A percentile compares a stretch with the other conserved stretches of the same genome.
These are phyloP conservation scores for Drosophila repleta DNA, from an alignment of 1,140 invertebrate genomes.

Conservation along the genomic window DNA sequence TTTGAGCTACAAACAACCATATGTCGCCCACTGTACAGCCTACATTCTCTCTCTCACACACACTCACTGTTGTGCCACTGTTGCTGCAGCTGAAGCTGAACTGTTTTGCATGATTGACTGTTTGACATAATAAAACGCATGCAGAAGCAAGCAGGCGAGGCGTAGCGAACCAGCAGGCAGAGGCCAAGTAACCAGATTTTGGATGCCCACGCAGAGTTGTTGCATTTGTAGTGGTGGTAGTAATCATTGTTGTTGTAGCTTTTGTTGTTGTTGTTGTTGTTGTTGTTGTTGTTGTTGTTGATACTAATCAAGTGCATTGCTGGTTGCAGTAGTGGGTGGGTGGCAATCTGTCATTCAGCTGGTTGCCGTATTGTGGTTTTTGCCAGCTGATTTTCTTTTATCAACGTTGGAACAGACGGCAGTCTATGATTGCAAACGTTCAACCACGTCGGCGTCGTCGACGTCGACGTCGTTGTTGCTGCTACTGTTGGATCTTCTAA, in stretches of 20 bases:
- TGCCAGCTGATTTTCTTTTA: conserved; percentile 72
- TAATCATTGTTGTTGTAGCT: conserved; percentile 37
- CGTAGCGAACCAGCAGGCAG: conserved; percentile 10
- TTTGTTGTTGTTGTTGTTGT: conserved; percentile 30
- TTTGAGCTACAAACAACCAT: not conserved
- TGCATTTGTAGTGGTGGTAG: conserved; percentile 23
- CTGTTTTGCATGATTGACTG: conserved; percentile 81
- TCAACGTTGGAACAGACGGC: conserved; percentile 65
- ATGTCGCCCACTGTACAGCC: conserved; percentile 18
- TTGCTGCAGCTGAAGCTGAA: conserved; percentile 59
- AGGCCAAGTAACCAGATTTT: conserved; percentile 74
- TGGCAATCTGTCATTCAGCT: conserved; percentile 38
- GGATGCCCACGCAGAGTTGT: conserved; percentile 49
- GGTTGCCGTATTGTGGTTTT: conserved; percentile 70
- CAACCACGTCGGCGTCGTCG: conserved; percentile 13
- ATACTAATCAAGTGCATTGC: conserved; percentile 75
- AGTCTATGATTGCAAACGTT: conserved; percentile 41
- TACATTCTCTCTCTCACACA: no score
- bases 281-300: conserved; percentile 34
- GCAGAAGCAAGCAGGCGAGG: conserved; percentile 54
- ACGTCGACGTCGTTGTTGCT: conserved; percentile 26
- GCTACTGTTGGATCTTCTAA: conserved; percentile 50
- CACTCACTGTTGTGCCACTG: conserved; percentile 59
- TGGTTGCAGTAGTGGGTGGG: conserved; percentile 20
- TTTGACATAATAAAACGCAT: conserved; percentile 82